A percentile compares a stretch with the other conserved stretches of the same genome.
These are phyloP conservation scores for Anthrax anthrax DNA, from an alignment of 2,888 invertebrate genomes.

Conservation along the genomic window DNA sequence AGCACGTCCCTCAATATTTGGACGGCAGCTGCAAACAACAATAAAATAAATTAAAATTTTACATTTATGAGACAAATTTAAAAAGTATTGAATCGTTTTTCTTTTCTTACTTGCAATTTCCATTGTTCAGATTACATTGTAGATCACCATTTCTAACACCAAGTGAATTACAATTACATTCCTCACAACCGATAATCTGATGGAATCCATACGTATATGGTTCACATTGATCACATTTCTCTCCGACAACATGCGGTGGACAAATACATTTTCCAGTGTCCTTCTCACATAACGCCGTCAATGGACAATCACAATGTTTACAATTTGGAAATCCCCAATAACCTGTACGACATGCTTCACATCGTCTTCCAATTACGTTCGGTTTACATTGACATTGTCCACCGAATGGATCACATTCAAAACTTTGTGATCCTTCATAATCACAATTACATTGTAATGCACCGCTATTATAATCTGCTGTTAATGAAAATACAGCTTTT, in stretches of 20 bases:
- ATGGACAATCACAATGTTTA: slow-evolving; percentile 72
- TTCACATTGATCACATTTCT: slow-evolving; percentile 77
- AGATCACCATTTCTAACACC: slow-evolving; percentile 64
- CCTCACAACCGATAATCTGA: slow-evolving; percentile 87
- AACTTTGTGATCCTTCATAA: slow-evolving; percentile 69
- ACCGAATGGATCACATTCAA: slow-evolving; percentile 85
- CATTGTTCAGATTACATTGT: slow-evolving; percentile 78
- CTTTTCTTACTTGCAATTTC: no score
- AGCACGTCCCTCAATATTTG: slow-evolving; percentile 72
- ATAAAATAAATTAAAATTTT: slow-evolving; percentile 5
- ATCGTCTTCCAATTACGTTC: slow-evolving; percentile 82
- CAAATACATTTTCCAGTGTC: slow-evolving; percentile 74
- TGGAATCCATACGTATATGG: slow-evolving; percentile 85
- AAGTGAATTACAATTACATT: slow-evolving; percentile 75
- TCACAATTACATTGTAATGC: slow-evolving; percentile 83
- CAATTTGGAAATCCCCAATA: slow-evolving; percentile 95
- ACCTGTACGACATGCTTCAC: slow-evolving; percentile 67
- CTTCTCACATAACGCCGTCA: slow-evolving; percentile 66
- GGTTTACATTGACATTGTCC: slow-evolving; percentile 90
- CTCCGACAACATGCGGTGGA: slow-evolving; percentile 79
- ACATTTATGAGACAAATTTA: no score
- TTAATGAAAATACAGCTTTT: slow-evolving; percentile 83
- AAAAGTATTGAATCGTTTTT: no score
- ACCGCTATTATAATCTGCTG: slow-evolving; percentile 88
- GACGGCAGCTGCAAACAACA: slow-evolving; percentile 75